A percentile compares a stretch with the other conserved stretches of the same genome.
phyloP scores from a whole-genome alignment of 2,888 invertebrate genomes.

The Biston stratarius region DNA sequence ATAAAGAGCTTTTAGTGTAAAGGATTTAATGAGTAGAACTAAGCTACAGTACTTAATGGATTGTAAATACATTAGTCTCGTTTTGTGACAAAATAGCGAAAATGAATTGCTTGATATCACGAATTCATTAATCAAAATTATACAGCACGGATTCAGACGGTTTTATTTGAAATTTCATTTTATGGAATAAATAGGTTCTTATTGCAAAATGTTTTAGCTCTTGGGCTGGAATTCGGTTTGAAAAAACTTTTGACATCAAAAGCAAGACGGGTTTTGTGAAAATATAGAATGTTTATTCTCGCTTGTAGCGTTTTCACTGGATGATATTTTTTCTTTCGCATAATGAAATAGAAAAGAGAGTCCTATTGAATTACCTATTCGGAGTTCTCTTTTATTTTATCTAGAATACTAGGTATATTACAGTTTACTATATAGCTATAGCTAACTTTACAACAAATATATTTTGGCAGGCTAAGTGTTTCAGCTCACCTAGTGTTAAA shows the following conservation, averaged over 20 bases:
- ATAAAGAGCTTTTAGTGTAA: conserved; percentile 38
- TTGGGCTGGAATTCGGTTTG: neutral
- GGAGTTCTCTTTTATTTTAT: neutral
- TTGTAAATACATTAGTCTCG: conserved; percentile 60
- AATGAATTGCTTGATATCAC: conserved; percentile 50
- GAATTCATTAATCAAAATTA: conserved; percentile 48
- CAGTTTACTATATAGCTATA: too few species aligned
- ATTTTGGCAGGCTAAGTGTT: too few species aligned
- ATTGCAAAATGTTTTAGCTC: neutral
- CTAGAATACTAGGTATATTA: neutral
- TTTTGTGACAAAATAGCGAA: conserved; percentile 51
- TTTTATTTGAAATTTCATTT: conserved; percentile 6
- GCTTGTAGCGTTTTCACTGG: neutral
- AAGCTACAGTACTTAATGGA: conserved; percentile 53
- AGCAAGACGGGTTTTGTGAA: neutral
- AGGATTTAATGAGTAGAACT: conserved; percentile 20
- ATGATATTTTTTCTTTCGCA: neutral
- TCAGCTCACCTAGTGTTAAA: too few species aligned
- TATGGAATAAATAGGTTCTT: neutral
- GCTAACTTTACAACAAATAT: too few species aligned
- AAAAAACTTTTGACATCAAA: neutral
- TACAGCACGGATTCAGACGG: conserved; percentile 1
- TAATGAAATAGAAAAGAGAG: conserved; percentile 3
- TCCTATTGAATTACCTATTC: neutral
- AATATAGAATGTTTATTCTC: neutral